These are phyloP conservation scores for Babylonia areolata DNA, from an alignment of 1,140 invertebrate genomes.

Conservation along the genomic window DNA sequence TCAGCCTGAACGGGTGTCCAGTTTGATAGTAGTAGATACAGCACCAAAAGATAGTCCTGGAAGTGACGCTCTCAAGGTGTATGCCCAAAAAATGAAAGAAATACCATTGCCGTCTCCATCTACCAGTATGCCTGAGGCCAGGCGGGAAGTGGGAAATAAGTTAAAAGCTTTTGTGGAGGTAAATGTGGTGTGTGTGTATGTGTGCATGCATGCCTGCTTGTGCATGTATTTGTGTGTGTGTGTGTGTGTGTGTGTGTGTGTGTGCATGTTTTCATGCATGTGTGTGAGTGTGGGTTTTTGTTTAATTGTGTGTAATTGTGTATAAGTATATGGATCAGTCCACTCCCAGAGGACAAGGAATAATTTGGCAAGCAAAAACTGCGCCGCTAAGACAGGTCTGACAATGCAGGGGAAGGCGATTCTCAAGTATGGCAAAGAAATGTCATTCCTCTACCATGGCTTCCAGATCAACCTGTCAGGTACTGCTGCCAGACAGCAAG, in stretches of 20 bases:
- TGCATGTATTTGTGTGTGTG: neutral
- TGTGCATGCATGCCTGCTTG: neutral
- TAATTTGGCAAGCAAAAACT: too few species aligned
- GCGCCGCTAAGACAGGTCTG: too few species aligned
- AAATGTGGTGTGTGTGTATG: constrained; percentile 6
- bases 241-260: constrained; percentile 4
- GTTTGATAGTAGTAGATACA: constrained; percentile 89
- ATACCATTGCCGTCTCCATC: constrained; percentile 76
- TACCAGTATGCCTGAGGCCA: constrained; percentile 33
- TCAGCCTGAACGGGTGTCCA: constrained; percentile 86
- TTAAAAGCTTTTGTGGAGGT: constrained; percentile 52
- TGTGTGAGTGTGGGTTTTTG: too few species aligned
- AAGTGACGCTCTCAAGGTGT: constrained; percentile 80
- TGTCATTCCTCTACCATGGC: too few species aligned
- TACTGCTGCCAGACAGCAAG: too few species aligned
- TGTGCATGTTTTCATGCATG: neutral
- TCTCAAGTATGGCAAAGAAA: too few species aligned
- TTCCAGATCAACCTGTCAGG: too few species aligned
- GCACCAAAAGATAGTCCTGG: constrained; percentile 84
- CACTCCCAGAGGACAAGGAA: too few species aligned
- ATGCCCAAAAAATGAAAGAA: constrained; percentile 83
- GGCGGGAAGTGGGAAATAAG: constrained; percentile 40
- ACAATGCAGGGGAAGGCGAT: too few species aligned
- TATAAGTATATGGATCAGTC: too few species aligned
- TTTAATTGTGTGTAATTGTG: too few species aligned